Percentiles rank a stretch among this genome's conserved stretches.
phyloP scores from a whole-genome alignment of 2,113 vertebrate genomes.

The Amia ocellicauda region DNA sequence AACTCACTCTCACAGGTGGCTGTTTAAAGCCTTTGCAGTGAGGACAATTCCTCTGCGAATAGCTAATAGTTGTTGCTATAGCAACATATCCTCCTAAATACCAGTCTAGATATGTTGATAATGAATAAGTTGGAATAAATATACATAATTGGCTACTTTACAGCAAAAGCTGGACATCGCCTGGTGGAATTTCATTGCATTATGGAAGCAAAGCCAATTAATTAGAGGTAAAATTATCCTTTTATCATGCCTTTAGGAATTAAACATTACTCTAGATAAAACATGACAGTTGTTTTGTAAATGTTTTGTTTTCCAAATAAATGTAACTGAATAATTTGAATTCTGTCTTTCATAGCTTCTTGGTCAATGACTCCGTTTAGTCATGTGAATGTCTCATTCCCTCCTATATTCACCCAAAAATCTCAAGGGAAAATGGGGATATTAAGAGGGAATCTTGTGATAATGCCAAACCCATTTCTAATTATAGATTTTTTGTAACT shows the following conservation, averaged over 20 bases:
- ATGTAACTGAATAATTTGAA: neutral
- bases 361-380: neutral
- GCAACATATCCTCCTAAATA: conserved; percentile 19
- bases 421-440: too few species aligned
- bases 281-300: neutral
- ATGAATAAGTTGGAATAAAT: conserved; percentile 16
- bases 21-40: conserved; percentile 3
- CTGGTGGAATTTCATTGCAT: conserved; percentile 10
- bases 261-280: neutral
- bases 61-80: conserved; percentile 19
- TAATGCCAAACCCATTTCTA: too few species aligned
- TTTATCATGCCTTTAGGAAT: conserved; percentile 7
- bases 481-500: too few species aligned
- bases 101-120: conserved; percentile 17
- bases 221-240: conserved; percentile 10
- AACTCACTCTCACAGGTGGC: conserved; percentile 4
- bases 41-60: conserved; percentile 6
- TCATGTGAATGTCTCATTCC: too few species aligned
- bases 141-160: conserved; percentile 19
- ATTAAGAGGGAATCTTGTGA: too few species aligned
- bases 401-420: too few species aligned
- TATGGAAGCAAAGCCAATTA: conserved; percentile 13
- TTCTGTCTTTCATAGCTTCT: neutral
- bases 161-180: conserved; percentile 11
- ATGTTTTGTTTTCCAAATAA: neutral